These are phyloP conservation scores for Scaptomyza tumidula DNA, from an alignment of 2,888 invertebrate species.

Conservation along the genomic window DNA sequence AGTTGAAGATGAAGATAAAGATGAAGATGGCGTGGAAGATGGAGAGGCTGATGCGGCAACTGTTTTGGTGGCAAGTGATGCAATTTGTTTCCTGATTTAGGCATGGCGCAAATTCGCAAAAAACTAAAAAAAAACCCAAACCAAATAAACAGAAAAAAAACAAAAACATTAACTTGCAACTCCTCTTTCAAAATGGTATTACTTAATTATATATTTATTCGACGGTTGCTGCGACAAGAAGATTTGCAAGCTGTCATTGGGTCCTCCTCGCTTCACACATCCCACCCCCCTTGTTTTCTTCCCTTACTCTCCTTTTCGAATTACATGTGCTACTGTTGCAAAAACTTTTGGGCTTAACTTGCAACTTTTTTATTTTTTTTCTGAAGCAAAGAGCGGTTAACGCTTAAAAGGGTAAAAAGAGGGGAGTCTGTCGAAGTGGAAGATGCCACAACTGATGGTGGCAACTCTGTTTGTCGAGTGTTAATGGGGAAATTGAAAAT, in stretches of 20 bases:
- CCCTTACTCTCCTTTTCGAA: not conserved
- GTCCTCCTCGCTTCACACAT: not conserved
- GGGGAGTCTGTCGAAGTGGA: conserved; percentile 3
- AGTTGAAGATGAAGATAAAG: conserved; percentile 1
- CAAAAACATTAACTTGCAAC: conserved; percentile 22
- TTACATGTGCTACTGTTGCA: conserved; percentile 39
- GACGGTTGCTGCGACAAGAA: conserved; percentile 62
- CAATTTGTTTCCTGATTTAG: conserved; percentile 72
- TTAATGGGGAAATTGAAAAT: conserved; percentile 77
- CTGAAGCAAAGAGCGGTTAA: conserved; percentile 9
- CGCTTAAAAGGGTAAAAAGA: not conserved
- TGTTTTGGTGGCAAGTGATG: conserved; percentile 43
- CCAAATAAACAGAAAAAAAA: not conserved
- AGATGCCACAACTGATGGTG: conserved; percentile 21
- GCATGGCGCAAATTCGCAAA: conserved; percentile 24
- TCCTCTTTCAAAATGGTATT: conserved; percentile 44
- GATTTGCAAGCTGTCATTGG: conserved; percentile 60
- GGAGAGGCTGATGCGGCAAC: conserved; percentile 40
- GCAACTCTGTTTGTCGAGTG: conserved; percentile 54
- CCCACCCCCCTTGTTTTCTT: too few relatives aligned
- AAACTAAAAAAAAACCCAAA: not conserved
- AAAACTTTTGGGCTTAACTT: conserved; percentile 11
- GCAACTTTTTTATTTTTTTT: conserved; percentile 19
- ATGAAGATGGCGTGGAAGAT: conserved; percentile 15
- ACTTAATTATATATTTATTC: conserved; percentile 74